phyloP scores from a whole-genome alignment of 64 coral and sea anemone genomes.

The Actinia equina region DNA sequence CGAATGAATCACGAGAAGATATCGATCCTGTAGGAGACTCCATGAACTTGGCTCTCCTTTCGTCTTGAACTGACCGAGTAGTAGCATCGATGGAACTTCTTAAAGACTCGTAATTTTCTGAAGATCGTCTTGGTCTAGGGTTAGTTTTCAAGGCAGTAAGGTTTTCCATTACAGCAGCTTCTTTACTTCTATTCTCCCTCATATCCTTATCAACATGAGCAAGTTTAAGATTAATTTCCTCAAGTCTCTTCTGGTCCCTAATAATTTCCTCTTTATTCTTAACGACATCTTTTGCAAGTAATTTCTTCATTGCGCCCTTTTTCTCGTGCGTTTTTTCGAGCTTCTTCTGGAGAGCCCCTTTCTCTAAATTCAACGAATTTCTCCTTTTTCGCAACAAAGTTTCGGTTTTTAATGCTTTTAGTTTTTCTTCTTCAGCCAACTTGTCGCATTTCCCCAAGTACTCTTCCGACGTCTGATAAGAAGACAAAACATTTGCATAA shows the following conservation, averaged over 20 bases:
- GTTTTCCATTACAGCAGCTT: conserved; percentile 62
- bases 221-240: conserved; percentile 66
- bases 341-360: conserved; percentile 78
- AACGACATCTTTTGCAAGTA: conserved; percentile 61
- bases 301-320: conserved; percentile 71
- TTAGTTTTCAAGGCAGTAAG: conserved; percentile 75
- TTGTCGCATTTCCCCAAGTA: conserved; percentile 65
- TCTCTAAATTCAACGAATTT: conserved; percentile 83
- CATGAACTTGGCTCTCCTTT: conserved; percentile 39
- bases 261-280: conserved; percentile 27
- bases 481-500: neutral
- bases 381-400: conserved; percentile 76
- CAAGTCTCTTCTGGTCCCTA: conserved; percentile 50
- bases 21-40: conserved; percentile 54
- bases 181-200: conserved; percentile 65
- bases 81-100: neutral
- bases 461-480: conserved; percentile 23
- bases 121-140: conserved; percentile 27
- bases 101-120: conserved; percentile 8
- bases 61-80: neutral
- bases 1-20: conserved; percentile 73
- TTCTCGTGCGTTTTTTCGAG: conserved; percentile 60
- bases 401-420: conserved; percentile 67
- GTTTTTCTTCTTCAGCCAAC: conserved; percentile 84
- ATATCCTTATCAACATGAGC: conserved; percentile 65